Conservation (phyloP, 2,888 invertebrate species). For the Cryptocheilus praepositus region DNA sequence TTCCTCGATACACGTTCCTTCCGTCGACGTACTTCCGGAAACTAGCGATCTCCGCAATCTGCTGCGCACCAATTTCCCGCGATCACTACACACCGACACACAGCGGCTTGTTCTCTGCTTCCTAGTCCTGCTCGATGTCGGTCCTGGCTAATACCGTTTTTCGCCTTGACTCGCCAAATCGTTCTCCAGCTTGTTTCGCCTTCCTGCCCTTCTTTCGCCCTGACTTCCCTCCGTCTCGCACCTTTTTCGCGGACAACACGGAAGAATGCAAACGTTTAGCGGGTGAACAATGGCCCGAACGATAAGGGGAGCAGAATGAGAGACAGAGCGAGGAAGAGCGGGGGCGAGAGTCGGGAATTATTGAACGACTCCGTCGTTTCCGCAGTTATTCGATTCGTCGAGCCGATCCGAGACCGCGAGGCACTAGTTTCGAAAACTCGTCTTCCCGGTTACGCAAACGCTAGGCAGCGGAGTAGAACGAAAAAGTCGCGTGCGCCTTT, state of each 20-base stretch:
- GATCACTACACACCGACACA: constrained; percentile 51
- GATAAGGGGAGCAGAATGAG: constrained; percentile 11
- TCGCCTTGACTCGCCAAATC: too few species aligned
- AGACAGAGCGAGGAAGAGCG: background rate
- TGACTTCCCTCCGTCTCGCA: too few species aligned
- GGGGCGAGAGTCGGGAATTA: background rate
- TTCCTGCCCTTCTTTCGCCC: too few species aligned
- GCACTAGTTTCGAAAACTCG: constrained; percentile 50
- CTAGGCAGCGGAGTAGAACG: constrained; percentile 16
- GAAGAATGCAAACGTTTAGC: too few species aligned
- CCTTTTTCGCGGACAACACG: too few species aligned
- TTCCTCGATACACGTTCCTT: constrained; percentile 9
- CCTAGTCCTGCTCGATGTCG: constrained; percentile 4
- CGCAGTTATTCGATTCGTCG: background rate
- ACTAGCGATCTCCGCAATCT: constrained; percentile 23
- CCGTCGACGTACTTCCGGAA: background rate
- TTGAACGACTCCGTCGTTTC: background rate
- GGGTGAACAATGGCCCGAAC: too few species aligned
- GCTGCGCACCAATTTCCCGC: constrained; percentile 44
- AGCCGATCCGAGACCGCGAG: constrained; percentile 5
- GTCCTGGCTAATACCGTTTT: constrained; percentile 8
- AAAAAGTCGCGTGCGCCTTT: constrained; percentile 25
- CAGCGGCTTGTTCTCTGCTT: constrained; percentile 9
- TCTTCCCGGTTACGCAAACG: constrained; percentile 57
- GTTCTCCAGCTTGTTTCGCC: too few species aligned